Evolutionary conservation across 1,140 invertebrate species (phyloP).

Genomic region (Lerema accius): DNA sequence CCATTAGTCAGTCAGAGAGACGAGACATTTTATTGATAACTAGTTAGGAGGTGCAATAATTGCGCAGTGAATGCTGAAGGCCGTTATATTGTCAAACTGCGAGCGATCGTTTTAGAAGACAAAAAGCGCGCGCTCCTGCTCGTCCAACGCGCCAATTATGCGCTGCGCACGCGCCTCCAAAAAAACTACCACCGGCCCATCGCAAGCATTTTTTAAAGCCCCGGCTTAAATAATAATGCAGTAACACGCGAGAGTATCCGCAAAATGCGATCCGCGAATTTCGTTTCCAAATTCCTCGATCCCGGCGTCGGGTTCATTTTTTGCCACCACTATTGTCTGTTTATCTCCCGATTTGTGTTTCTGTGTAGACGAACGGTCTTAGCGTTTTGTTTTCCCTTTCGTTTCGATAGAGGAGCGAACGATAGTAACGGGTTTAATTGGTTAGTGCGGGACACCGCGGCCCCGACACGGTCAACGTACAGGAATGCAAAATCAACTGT

Average conservation of each 20-base stretch:
- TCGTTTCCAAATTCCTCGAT: conserved; percentile 74
- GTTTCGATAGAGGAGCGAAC: conserved; percentile 38
- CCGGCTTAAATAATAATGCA: conserved; percentile 82
- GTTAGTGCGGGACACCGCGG: conserved; percentile 14
- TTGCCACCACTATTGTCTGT: conserved; percentile 74
- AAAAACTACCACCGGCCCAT: conserved; percentile 70
- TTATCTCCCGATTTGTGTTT: conserved; percentile 60
- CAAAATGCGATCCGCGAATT: conserved; percentile 80
- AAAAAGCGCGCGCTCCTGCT: conserved; percentile 56
- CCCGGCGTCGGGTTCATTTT: conserved; percentile 61
- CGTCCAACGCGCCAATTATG: conserved; percentile 73
- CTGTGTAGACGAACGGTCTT: conserved; percentile 45
- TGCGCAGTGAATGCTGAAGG: conserved; percentile 34
- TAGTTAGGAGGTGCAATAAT: conserved; percentile 32
- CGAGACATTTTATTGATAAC: conserved; percentile 10
- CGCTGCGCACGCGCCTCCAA: conserved; percentile 77
- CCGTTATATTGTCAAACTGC: conserved; percentile 51
- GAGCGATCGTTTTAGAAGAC: conserved; percentile 28
- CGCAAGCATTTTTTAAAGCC: conserved; percentile 73
- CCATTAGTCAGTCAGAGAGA: conserved; percentile 13
- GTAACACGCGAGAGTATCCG: conserved; percentile 81
- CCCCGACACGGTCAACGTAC: conserved; percentile 48
- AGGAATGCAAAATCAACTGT: conserved; percentile 71
- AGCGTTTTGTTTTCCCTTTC: conserved; percentile 43
- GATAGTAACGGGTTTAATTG: conserved; percentile 42